Evolutionary conservation across 2,797 vertebrate genomes (phyloP).

Genomic region (Austrolebias charrua): DNA sequence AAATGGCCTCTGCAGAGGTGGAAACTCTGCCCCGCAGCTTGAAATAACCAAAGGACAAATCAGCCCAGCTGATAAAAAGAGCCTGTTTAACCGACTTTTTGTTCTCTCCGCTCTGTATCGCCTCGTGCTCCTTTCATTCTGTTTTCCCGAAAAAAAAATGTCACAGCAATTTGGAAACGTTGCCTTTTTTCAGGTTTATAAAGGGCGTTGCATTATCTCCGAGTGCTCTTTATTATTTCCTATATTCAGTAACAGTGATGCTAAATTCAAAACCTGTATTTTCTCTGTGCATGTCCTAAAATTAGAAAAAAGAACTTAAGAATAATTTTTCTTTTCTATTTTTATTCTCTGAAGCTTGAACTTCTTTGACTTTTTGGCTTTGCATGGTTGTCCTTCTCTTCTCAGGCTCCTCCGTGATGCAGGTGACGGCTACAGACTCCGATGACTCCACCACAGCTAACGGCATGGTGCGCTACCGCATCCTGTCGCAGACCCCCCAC

Average conservation of each 20-base stretch:
- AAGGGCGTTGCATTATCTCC: slow-evolving; percentile 20
- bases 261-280: slow-evolving; percentile 7
- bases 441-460: slow-evolving; percentile 94
- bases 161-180: slow-evolving; percentile 52
- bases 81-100: slow-evolving; percentile 50
- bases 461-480: slow-evolving; percentile 94
- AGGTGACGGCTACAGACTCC: slow-evolving; percentile 91
- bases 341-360: too few species aligned
- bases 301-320: slow-evolving; percentile 14
- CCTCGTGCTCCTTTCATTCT: slow-evolving; percentile 26
- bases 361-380: background rate
- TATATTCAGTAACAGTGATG: slow-evolving; percentile 39
- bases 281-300: slow-evolving; percentile 13
- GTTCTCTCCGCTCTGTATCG: slow-evolving; percentile 30
- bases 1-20: slow-evolving; percentile 69
- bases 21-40: slow-evolving; percentile 43
- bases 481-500: slow-evolving; percentile 92
- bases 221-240: slow-evolving; percentile 37
- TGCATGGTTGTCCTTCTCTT: background rate
- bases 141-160: slow-evolving; percentile 28
- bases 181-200: slow-evolving; percentile 41
- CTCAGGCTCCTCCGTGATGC: slow-evolving; percentile 96
- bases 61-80: slow-evolving; percentile 33
- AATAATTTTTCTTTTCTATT: slow-evolving; percentile 21
- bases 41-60: slow-evolving; percentile 35